Base-by-base conservation (phyloP, 2,888 invertebrate species). In the Strigamia crassipes region DNA sequence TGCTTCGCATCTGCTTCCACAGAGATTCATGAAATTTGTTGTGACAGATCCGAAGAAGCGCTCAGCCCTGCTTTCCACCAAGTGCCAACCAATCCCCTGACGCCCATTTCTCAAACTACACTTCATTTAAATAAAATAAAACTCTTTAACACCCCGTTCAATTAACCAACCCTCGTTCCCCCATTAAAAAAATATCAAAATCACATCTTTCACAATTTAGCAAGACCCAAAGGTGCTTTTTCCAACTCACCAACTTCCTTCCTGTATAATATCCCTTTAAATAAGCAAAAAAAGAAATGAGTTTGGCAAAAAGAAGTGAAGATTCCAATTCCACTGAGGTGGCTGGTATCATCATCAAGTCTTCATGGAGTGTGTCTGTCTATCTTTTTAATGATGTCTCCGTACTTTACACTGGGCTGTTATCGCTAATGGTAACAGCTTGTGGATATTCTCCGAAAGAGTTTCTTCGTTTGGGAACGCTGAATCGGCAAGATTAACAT, bases 11-110 rank as follows among this genome's bases (percentile, higher is more conserved):
- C 66, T 66, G 66, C 66, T 66, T 66, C 66, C 66, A 66, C 66
- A 66, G 66, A 66, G 66, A 66, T 66, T 66, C 66, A 66, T 66
- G 66, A 66, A 66, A 66, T 66, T 66, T 66, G 66, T 66, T 66
- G 66, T 66, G 66, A 66, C 66, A 66, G 27, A 66, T 51, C 66
- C 66, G 31, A 66, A 66, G 66, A 66, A 21, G 31, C 31, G 23
- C 66, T 66, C 66, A 66, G 31, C 66, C 66, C 12, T 12, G 66
- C 66, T 27, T 27, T 66, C 66, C 66, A 66, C 66, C 66, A 66
- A 66, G 66, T 66, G 66, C 66, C 66, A 66, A 66, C 66, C 66
- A 66, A 66, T 66, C 66, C 66, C 66, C 66, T 27, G 66, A 31
- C 66, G 66, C 23, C 66, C 66, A 66, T 66, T 66, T 66, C 66